Evolutionary conservation across 2,797 vertebrate genomes (phyloP).

Genomic region (Acanthurus tractus): DNA sequence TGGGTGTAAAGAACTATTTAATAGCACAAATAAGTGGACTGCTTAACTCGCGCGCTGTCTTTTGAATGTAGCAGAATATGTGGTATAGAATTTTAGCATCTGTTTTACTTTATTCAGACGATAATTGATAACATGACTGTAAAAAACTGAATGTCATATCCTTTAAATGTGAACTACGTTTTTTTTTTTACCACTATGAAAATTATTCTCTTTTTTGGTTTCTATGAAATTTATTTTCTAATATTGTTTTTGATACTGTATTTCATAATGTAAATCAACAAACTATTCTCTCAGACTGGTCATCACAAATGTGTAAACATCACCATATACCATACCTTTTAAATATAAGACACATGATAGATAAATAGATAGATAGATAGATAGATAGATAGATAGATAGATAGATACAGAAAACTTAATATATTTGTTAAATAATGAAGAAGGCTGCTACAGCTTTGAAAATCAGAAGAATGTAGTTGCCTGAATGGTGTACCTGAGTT

Average conservation of each 20-base stretch:
- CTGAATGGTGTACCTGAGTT: too few relatives aligned
- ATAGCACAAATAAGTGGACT: not conserved
- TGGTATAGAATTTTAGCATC: too few relatives aligned
- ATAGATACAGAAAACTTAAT: too few relatives aligned
- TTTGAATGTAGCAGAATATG: too few relatives aligned
- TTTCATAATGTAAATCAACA: not conserved
- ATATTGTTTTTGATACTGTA: not conserved
- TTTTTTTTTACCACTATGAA: not conserved
- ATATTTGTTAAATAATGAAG: too few relatives aligned
- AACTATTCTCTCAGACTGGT: not conserved
- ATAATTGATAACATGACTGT: not conserved
- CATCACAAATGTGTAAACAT: not conserved
- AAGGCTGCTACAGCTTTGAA: too few relatives aligned
- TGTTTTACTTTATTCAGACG: not conserved
- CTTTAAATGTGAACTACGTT: not conserved
- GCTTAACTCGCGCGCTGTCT: not conserved
- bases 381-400: too few relatives aligned
- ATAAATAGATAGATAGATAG: too few relatives aligned
- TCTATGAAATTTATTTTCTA: not conserved
- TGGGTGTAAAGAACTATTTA: too few relatives aligned
- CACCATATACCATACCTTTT: too few relatives aligned
- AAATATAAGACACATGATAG: too few relatives aligned
- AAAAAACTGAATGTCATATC: not conserved
- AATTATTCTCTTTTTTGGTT: not conserved
- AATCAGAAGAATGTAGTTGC: too few relatives aligned